A percentile compares a stretch with the other conserved stretches of the same genome.
These are phyloP conservation scores for Microcebus lehilahytsara DNA, from an alignment of 2,113 vertebrate genomes.

Conservation along the genomic window DNA sequence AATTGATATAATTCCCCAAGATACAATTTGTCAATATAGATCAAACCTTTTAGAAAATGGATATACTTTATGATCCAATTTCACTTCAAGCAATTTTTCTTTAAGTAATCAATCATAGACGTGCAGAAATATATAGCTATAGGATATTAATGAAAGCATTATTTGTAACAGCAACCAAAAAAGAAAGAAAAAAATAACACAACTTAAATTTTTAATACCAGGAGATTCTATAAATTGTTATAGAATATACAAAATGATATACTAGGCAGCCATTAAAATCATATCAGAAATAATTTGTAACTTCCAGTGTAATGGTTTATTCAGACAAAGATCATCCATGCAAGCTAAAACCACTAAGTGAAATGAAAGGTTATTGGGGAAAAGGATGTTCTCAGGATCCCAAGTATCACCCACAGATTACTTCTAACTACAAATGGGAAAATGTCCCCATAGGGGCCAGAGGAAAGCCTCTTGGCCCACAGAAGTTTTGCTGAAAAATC, in stretches of 20 bases:
- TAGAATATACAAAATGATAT: background rate
- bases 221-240: background rate
- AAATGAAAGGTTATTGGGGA: background rate
- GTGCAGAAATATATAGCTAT: background rate
- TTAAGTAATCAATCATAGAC: background rate
- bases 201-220: background rate
- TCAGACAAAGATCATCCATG: background rate
- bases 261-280: background rate
- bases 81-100: background rate
- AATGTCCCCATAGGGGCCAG: background rate
- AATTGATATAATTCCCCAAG: background rate
- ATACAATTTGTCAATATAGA: background rate
- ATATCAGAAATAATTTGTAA: background rate
- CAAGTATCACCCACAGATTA: background rate
- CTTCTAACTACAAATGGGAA: background rate
- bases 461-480: no score
- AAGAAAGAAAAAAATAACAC: background rate
- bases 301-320: background rate
- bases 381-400: background rate
- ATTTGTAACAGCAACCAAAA: background rate
- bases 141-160: background rate
- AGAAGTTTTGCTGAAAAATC: no score
- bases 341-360: background rate
- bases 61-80: background rate
- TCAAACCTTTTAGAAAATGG: background rate